Percentiles rank a stretch among this genome's conserved stretches.
Evolutionary conservation across 2,888 invertebrate species (phyloP).

Genomic region (Caenorhabditis sulstoni): DNA sequence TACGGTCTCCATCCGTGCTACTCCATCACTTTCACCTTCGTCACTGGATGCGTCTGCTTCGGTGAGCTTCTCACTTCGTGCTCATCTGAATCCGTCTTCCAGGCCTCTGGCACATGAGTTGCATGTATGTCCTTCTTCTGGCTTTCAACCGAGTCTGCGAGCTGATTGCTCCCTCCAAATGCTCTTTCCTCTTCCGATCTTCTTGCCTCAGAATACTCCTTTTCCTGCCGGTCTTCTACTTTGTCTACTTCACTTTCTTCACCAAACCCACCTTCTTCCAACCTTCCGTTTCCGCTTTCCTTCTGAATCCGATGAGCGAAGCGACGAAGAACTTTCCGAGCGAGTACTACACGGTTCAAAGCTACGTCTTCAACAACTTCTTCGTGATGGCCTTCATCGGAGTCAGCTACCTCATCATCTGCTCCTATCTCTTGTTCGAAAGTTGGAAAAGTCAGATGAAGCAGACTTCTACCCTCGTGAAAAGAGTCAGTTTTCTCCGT

Average conservation of each 20-base stretch:
- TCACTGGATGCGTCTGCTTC: conserved; percentile 53
- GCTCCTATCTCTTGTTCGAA: conserved; percentile 37
- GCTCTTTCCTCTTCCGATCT: conserved; percentile 34
- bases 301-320: conserved; percentile 59
- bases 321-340: conserved; percentile 43
- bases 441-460: conserved; percentile 25
- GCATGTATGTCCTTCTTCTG: conserved; percentile 55
- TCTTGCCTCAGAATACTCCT: conserved; percentile 26
- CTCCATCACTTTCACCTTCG: conserved; percentile 44
- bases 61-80: conserved; percentile 21
- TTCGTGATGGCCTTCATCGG: conserved; percentile 59
- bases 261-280: conserved; percentile 63
- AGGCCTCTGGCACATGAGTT: conserved; percentile 65
- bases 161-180: conserved; percentile 40
- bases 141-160: conserved; percentile 60
- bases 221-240: conserved; percentile 53
- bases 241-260: conserved; percentile 60
- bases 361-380: conserved; percentile 61
- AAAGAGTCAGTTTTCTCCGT: conserved; percentile 9
- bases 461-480: conserved; percentile 35
- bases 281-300: conserved; percentile 50
- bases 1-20: conserved; percentile 57
- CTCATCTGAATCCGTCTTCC: conserved; percentile 10
- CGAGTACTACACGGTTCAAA: conserved; percentile 55
- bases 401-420: conserved; percentile 46